Percentiles rank a stretch among this genome's conserved stretches.
Evolutionary conservation across 2,888 invertebrate species (phyloP).

Genomic region (Andrena flavipes): DNA sequence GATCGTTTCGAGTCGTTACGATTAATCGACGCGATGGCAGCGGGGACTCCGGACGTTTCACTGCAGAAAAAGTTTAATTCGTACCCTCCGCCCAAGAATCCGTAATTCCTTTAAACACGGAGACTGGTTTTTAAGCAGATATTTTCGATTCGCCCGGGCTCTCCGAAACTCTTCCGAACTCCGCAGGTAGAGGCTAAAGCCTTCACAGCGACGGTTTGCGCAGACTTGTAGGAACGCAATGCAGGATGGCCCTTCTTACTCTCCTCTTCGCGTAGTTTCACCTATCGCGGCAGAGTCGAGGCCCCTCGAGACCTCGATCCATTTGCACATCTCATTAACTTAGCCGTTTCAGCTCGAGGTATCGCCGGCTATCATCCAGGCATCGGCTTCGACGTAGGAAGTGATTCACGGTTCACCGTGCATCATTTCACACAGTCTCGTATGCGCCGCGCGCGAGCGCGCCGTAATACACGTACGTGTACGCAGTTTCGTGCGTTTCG

Average conservation of each 20-base stretch:
- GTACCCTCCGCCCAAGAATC: not conserved
- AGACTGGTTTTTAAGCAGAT: not conserved
- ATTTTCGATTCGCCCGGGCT: not conserved
- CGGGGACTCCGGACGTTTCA: not conserved
- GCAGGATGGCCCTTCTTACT: slow-evolving; percentile 45
- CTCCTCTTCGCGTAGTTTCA: slow-evolving; percentile 45
- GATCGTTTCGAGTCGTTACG: slow-evolving; percentile 58
- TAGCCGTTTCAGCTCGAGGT: slow-evolving; percentile 69
- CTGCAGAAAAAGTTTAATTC: slow-evolving; percentile 19
- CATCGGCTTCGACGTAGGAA: slow-evolving; percentile 72
- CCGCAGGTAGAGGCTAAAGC: not conserved
- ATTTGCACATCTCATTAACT: slow-evolving; percentile 75
- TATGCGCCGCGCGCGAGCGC: slow-evolving; percentile 24
- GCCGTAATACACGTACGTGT: slow-evolving; percentile 45
- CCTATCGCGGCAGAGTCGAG: slow-evolving; percentile 48
- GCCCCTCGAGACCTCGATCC: slow-evolving; percentile 61
- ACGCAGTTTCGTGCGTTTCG: slow-evolving; percentile 57
- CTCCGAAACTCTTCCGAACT: not conserved
- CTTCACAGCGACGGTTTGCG: slow-evolving; percentile 29
- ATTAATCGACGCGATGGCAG: slow-evolving; percentile 55
- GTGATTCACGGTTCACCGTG: slow-evolving; percentile 75
- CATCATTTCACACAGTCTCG: slow-evolving; percentile 67
- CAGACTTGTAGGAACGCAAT: slow-evolving; percentile 32
- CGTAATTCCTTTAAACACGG: slow-evolving; percentile 8
- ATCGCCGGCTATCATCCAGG: slow-evolving; percentile 71